phyloP scores from a whole-genome alignment of 1,140 invertebrate genomes.

The Arion vulgaris region DNA sequence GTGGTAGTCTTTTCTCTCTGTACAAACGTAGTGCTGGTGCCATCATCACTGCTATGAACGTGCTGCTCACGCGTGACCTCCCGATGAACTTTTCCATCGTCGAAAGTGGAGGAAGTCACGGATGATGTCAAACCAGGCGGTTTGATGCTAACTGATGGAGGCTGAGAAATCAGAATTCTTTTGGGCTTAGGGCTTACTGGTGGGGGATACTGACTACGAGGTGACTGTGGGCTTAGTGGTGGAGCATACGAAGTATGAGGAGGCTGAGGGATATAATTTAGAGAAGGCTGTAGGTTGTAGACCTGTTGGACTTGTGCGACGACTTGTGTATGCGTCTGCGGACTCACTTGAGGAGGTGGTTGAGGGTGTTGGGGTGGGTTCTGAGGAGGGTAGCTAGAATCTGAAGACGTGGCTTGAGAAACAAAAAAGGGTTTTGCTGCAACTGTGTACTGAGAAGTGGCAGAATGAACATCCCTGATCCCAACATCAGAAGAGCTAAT shows the following conservation, averaged over 20 bases:
- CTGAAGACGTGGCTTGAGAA: background rate
- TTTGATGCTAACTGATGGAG: conserved; percentile 2
- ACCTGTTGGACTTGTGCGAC: background rate
- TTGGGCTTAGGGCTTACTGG: background rate
- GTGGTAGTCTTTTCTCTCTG: conserved; percentile 28
- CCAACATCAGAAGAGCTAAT: background rate
- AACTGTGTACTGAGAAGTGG: background rate
- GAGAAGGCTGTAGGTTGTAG: background rate
- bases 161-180: background rate
- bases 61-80: conserved; percentile 37
- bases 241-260: background rate
- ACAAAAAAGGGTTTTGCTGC: conserved; percentile 1
- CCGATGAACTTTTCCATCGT: conserved; percentile 33
- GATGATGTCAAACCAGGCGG: conserved; percentile 21
- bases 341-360: background rate
- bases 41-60: conserved; percentile 30
- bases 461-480: background rate
- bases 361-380: background rate
- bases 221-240: background rate
- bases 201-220: background rate
- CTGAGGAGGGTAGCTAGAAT: background rate
- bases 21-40: conserved; percentile 26
- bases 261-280: background rate
- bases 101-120: conserved; percentile 10
- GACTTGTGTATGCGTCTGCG: background rate